These are phyloP conservation scores for Alaudala cheleensis DNA, from an alignment of 2,113 vertebrate genomes.

Conservation along the genomic window DNA sequence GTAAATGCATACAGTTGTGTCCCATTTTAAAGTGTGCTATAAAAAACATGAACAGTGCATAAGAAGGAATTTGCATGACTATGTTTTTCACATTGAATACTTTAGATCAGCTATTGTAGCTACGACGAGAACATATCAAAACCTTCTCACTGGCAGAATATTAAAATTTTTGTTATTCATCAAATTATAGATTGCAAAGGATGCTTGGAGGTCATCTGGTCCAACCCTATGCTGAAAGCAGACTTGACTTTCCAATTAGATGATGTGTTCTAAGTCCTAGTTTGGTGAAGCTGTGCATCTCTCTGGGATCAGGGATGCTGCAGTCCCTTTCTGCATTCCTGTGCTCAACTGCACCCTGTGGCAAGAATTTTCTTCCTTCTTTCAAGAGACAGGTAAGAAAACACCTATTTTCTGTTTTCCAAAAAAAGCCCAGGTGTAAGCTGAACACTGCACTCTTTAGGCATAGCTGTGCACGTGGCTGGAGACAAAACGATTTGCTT, in stretches of 20 bases:
- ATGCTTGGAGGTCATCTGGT: neutral
- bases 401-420: neutral
- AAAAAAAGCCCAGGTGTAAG: neutral
- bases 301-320: neutral
- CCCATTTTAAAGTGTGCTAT: neutral
- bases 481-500: neutral
- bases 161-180: neutral
- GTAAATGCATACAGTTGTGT: neutral
- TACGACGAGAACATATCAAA: neutral
- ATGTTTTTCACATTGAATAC: neutral
- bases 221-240: neutral
- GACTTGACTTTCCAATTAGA: neutral
- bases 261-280: neutral
- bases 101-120: neutral
- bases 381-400: neutral
- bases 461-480: neutral
- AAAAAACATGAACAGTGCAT: neutral
- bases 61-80: neutral
- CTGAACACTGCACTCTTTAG: neutral
- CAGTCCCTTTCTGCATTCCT: neutral
- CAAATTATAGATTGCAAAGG: neutral
- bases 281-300: neutral
- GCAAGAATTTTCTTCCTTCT: neutral
- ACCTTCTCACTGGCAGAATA: accelerated
- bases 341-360: accelerated